Base-by-base conservation (phyloP, 2,113 vertebrate genomes). In the Brienomyrus longianalis region DNA sequence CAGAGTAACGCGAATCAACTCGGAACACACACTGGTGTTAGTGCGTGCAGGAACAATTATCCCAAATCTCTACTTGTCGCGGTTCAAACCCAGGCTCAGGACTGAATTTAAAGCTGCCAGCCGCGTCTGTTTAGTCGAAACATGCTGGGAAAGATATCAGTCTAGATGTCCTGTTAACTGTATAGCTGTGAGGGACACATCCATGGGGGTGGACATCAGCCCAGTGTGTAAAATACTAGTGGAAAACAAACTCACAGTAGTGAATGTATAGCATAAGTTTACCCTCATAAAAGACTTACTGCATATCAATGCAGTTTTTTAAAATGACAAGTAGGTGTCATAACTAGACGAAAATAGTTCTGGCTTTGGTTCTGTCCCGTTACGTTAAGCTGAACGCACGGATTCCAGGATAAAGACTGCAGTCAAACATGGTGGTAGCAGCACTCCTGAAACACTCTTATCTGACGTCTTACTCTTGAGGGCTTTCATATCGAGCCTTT, bases 1-100 rank as follows among this genome's bases (percentile, higher is more conserved):
- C 10, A 92, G 89, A 92, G 91, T 93, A 90, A 17, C 88, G 19
- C 19, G 86, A 91, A 89, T 91, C 45, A 89, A 91, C 90, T 91
- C 91, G 90, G 77, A 92, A 91, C 91, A 7, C 83, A 91, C 89
- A 54, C 19, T 3, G 51, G 50, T 19, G 43, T 88, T 39, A 0
- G 2, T 39, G 35, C 4, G 13, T 39, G 11, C 70, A 39, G 13
- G 70, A 39, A 27, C 62, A 5, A 70, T 70, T 31, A 31, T 15
- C 62, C 62, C n/a, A 10, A n/a, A 27, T 66, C 2, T 27, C 62
- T 27, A n/a, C 62, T 66, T n/a, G 0, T 66, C n/a, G 11, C 62
- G 27, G 62, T n/a, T 3, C 62, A 66, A 66, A 31, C 62, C n/a
- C 62, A 66, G 62, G 62, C 8, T 66, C 59, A 27, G n/a, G 23